These are phyloP conservation scores for Holothuria glaberrima DNA, from an alignment of 35 echinoderm and acorn worm species.

Conservation along the genomic window DNA sequence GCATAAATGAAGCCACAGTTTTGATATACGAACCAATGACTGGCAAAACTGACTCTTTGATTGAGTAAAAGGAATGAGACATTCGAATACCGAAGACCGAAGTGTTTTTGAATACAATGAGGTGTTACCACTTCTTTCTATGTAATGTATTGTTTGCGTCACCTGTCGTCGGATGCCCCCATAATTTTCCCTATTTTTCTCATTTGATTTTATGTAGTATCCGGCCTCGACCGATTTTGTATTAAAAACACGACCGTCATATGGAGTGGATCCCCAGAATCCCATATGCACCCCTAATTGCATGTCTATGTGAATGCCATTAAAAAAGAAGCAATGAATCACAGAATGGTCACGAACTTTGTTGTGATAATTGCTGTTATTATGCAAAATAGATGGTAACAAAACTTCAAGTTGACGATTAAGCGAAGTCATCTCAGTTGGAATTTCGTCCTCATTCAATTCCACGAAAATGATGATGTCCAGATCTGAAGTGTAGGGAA, in stretches of 20 bases:
- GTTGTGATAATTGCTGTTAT: background rate
- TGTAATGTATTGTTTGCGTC: background rate
- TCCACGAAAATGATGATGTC: conserved; percentile 30
- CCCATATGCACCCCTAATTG: too few species aligned
- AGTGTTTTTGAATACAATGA: background rate
- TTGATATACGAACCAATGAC: conserved; percentile 12
- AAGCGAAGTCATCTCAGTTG: background rate
- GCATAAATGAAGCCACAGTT: background rate
- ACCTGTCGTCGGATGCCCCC: background rate
- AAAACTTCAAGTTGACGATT: background rate
- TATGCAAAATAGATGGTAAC: too few species aligned
- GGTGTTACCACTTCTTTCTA: background rate
- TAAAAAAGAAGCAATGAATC: background rate
- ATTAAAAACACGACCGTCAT: too few species aligned
- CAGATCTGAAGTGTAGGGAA: background rate
- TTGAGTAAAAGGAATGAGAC: conserved; percentile 13
- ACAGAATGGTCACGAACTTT: background rate
- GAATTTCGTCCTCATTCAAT: background rate
- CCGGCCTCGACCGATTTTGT: too few species aligned
- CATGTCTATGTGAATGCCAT: background rate
- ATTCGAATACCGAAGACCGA: conserved; percentile 2
- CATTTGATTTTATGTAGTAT: too few species aligned
- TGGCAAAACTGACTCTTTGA: background rate
- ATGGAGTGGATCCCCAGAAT: too few species aligned
- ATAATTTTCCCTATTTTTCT: too few species aligned